phyloP scores from a whole-genome alignment of 1,140 invertebrate species.

The Caenorhabditis tropicalis region DNA sequence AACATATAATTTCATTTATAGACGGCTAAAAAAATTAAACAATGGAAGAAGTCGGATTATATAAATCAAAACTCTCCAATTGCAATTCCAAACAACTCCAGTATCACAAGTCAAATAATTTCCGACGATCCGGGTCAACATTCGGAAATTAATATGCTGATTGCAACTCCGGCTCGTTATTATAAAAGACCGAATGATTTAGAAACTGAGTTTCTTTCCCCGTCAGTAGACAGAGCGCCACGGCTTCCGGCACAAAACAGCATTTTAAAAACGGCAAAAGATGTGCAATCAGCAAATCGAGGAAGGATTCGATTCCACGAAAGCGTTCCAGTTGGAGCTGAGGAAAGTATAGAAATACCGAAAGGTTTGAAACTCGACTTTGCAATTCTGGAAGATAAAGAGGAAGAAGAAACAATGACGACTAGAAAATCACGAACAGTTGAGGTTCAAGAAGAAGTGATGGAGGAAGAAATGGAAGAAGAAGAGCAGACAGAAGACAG shows the following conservation, averaged over 20 bases:
- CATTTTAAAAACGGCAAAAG: slow-evolving; percentile 18
- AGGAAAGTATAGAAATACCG: not conserved
- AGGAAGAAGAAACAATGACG: slow-evolving; percentile 5
- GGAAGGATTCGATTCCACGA: slow-evolving; percentile 11
- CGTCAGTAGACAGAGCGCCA: not conserved
- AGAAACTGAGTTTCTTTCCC: not conserved
- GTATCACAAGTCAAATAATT: not conserved
- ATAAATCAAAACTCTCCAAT: not conserved
- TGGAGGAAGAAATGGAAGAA: not conserved
- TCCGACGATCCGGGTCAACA: not conserved
- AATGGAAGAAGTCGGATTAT: not conserved
- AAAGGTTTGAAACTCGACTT: not conserved
- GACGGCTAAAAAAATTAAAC: slow-evolving; percentile 8
- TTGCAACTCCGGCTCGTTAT: slow-evolving; percentile 8
- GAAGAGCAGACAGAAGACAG: not conserved
- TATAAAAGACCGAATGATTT: not conserved
- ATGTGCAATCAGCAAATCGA: not conserved
- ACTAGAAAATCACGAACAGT: not conserved
- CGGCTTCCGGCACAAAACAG: not conserved
- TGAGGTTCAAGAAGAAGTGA: not conserved
- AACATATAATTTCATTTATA: not conserved
- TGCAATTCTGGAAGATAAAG: slow-evolving; percentile 8
- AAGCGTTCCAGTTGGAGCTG: not conserved
- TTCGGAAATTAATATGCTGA: not conserved
- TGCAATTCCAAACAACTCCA: not conserved